Conservation (phyloP, 2,888 invertebrate genomes). For the Clostera curtula region DNA sequence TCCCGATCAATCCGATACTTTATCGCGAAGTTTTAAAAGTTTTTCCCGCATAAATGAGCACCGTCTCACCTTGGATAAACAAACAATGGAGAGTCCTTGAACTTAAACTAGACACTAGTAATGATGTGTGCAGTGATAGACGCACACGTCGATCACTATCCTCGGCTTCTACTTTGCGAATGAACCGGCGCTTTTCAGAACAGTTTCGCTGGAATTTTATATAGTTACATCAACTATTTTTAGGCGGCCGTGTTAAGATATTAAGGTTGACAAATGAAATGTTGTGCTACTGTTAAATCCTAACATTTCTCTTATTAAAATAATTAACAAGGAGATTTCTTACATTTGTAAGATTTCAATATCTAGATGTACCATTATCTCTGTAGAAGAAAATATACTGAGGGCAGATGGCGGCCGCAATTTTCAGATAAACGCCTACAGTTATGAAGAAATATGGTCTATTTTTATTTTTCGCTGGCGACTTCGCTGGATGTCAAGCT, state of each 20-base stretch:
- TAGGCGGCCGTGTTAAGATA: conserved; percentile 36
- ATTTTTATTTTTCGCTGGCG: no score
- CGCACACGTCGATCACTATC: conserved; percentile 27
- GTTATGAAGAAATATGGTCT: no score
- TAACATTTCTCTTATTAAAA: conserved; percentile 4
- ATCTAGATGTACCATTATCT: no score
- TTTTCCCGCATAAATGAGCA: conserved; percentile 11
- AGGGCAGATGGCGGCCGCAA: no score
- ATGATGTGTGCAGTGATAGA: conserved; percentile 23
- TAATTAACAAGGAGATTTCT: conserved; percentile 21
- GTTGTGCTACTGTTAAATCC: conserved; percentile 15
- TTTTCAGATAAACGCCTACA: no score
- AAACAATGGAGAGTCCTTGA: conserved; percentile 47
- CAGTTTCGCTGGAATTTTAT: conserved; percentile 51
- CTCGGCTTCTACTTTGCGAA: conserved; percentile 34
- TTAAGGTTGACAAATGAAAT: conserved; percentile 39
- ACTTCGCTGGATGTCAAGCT: no score
- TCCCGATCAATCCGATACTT: conserved; percentile 1
- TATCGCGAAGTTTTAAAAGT: conserved; percentile 6
- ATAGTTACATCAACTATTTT: conserved; percentile 52
- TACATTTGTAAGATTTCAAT: no score
- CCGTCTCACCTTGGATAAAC: conserved; percentile 39
- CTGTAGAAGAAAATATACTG: no score
- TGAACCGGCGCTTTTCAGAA: conserved; percentile 30
- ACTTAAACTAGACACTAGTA: conserved; percentile 45